Conservation (phyloP, 92 coral and sea anemone genomes). For the Zoanthus sansibaricus region DNA sequence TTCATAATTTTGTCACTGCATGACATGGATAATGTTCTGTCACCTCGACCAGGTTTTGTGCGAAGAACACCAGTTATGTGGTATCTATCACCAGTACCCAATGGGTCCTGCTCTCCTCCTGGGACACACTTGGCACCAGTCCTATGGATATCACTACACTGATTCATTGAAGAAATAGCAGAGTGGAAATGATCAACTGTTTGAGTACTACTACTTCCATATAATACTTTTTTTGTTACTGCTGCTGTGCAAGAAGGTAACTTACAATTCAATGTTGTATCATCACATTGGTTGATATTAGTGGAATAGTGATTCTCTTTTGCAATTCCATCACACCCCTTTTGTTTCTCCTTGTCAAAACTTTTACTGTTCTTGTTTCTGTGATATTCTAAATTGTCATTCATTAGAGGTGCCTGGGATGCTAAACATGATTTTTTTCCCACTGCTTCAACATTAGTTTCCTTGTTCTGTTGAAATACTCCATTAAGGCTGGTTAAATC, state of each 20-base stretch:
- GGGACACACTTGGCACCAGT: conserved; percentile 99
- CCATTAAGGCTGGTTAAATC: not conserved
- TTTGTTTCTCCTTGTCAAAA: not conserved
- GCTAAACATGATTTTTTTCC: conserved; percentile 9
- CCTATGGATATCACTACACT: conserved; percentile 75
- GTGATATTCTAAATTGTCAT: not conserved
- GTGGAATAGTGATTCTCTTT: not conserved
- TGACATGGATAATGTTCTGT: conserved; percentile 96
- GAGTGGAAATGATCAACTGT: not conserved
- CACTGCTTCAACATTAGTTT: not conserved
- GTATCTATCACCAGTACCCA: conserved; percentile 72
- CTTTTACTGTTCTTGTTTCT: not conserved
- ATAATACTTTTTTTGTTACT: not conserved
- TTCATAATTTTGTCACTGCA: conserved; percentile 98
- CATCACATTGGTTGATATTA: not conserved
- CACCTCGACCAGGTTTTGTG: conserved; percentile 98
- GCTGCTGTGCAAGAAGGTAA: not conserved
- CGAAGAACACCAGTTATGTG: conserved; percentile 84
- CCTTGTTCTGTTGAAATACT: not conserved
- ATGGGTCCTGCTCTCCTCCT: conserved; percentile 83
- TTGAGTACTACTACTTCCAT: not conserved
- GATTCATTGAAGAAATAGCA: not conserved
- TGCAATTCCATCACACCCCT: not conserved
- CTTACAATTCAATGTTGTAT: not conserved
- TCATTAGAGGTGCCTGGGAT: not conserved